Percentiles rank a stretch among this genome's conserved stretches.
phyloP scores from a whole-genome alignment of 2,113 vertebrate genomes.

The Neopipo cinnamomea region DNA sequence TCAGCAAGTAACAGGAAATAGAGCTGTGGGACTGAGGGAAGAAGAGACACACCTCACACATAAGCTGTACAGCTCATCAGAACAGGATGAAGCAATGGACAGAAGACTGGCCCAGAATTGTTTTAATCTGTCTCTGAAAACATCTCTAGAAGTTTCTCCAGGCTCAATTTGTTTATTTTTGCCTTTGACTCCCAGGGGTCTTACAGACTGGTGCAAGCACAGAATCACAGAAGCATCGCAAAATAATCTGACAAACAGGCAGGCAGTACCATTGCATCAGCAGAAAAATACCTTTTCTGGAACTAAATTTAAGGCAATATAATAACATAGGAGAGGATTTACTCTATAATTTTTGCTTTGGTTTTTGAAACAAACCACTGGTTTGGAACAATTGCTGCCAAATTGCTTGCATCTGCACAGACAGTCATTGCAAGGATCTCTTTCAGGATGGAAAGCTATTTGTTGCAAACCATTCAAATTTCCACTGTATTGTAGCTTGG shows the following conservation, averaged over 20 bases:
- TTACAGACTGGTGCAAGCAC: not conserved
- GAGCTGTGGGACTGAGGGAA: not conserved
- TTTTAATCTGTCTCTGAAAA: not conserved
- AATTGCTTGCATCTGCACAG: constrained; percentile 42
- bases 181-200: not conserved
- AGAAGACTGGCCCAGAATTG: not conserved
- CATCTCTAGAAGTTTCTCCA: not conserved
- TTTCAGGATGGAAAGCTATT: constrained; percentile 27
- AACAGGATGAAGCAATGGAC: not conserved
- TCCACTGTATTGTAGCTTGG: not conserved
- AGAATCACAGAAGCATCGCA: constrained; percentile 4
- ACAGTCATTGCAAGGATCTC: not conserved
- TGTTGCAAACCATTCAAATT: not conserved
- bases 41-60: not conserved
- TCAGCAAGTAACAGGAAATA: not conserved
- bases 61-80: not conserved
- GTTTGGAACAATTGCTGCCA: constrained; percentile 45
- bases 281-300: constrained; percentile 30
- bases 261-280: not conserved
- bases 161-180: not conserved
- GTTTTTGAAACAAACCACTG: constrained; percentile 50
- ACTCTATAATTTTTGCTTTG: constrained; percentile 39
- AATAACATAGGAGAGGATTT: not conserved
- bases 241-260: not conserved
- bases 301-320: constrained; percentile 42